Base-by-base conservation (phyloP, 2,888 invertebrate genomes). In the Drosophila pseudotakahashii region DNA sequence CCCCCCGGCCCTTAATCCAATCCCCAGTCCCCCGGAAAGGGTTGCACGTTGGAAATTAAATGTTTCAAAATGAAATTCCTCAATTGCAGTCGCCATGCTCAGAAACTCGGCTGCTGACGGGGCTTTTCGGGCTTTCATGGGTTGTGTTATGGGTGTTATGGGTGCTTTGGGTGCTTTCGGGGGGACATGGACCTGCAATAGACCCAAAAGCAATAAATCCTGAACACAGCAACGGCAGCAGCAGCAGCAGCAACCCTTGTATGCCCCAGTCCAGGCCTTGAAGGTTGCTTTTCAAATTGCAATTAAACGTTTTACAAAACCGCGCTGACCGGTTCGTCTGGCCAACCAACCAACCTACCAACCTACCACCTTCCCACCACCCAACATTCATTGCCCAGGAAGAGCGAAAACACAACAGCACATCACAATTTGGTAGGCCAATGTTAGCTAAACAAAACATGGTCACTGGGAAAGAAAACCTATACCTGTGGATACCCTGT, bases 291-390 rank as follows among this genome's bases (percentile, higher is more conserved):
- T 82, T 84, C 82, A 87, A 85, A 87, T 86, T 86, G 83, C 89
- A 89, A 89, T 89, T 89, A 88, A 89, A 89, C 89, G 86, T 88
- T 89, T 88, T 81, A 79, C 82, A 88, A 87, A 85, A 84, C 89
- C 89, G 80, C 89, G 83, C 85, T 83, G 86, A 87, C 84, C 88
- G 58, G 67, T 55, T 73, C 73, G 75, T 77, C 66, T 55, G 54
- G 52, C 45, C 64, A 36, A 26, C 54, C 72, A 39, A 10, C 45
- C 36, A 14, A 44, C 30, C 26, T 26, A 26, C 67, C 63, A 48
- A 32, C 71, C 23, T 11, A 1, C 26, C 4, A 19, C 54, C 58
- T 10, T n/a, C 19, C 36, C 73, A 36, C 16, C 26, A 41, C 39
- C 45, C 55, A 39, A 37, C 30, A 7, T 7, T 16, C 41, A 23